A percentile compares a stretch with the other conserved stretches of the same genome.
Conservation (phyloP, 1,140 invertebrate genomes). For the Carposina sasakii region DNA sequence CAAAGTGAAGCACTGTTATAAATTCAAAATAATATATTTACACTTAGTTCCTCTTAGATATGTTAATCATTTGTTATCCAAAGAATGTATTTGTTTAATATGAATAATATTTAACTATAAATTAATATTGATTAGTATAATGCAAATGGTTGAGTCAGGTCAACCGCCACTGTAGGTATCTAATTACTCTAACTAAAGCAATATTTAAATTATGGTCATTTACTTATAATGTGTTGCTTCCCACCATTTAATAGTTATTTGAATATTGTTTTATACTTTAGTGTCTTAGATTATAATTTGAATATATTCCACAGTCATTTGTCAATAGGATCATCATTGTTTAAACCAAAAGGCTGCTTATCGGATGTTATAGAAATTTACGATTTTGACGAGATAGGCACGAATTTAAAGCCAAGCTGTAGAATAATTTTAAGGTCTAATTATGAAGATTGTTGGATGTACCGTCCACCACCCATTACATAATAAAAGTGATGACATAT, state of each 20-base stretch:
- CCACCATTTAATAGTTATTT: slow-evolving; percentile 66
- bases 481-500: slow-evolving; percentile 66
- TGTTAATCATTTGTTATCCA: slow-evolving; percentile 69
- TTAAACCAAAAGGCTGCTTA: slow-evolving; percentile 68
- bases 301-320: slow-evolving; percentile 71
- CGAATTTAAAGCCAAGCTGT: slow-evolving; percentile 69
- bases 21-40: slow-evolving; percentile 49
- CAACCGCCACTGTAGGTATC: slow-evolving; percentile 40
- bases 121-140: slow-evolving; percentile 37
- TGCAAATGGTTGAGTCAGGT: slow-evolving; percentile 32
- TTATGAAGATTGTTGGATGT: slow-evolving; percentile 64
- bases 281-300: slow-evolving; percentile 46
- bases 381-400: slow-evolving; percentile 62
- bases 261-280: slow-evolving; percentile 64
- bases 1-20: slow-evolving; percentile 36
- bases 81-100: slow-evolving; percentile 61
- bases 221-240: slow-evolving; percentile 50
- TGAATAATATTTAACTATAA: slow-evolving; percentile 59
- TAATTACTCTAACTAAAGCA: slow-evolving; percentile 48
- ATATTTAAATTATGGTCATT: slow-evolving; percentile 61
- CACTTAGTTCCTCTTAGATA: slow-evolving; percentile 68
- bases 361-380: slow-evolving; percentile 61
- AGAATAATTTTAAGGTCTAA: slow-evolving; percentile 67
- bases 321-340: slow-evolving; percentile 53
- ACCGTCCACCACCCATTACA: slow-evolving; percentile 67